Evolutionary conservation across 2,888 invertebrate species (phyloP), one percentile per base, ranked within the genome.

Genomic region (Taenaris catops): DNA sequence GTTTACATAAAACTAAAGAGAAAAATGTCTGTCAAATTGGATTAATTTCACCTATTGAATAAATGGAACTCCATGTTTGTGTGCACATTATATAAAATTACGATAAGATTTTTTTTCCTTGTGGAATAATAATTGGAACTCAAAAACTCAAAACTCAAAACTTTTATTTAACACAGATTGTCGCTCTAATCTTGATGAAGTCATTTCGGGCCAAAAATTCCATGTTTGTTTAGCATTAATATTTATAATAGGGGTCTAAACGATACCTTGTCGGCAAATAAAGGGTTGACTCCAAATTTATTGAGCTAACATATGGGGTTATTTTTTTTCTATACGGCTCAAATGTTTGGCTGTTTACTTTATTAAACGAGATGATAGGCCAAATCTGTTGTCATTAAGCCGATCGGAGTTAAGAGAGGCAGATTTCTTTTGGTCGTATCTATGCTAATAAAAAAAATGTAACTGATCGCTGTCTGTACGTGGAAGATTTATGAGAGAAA

Each of bases 211-310:
- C 57, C 60, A 62, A 65, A 70, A 70, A 59, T 69, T 62, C 61
- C 61, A 38, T 84, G 83, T 84, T 84, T 83, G 72, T 76, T 80
- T 76, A 80, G 70, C 80, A 80, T 84, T 84, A 75, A 79, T 80
- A 72, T 81, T n/a, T 70, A 81, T 84, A 84, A 83, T 81, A 52
- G 75, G 71, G 66, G 63, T 58, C 61, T 67, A 74, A 78, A 75
- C 71, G 75, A 66, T 53, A 39, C 64, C 61, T 55, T 61, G 58
- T 55, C 50, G 54, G 70, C 63, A 76, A 81, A 81, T 78, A 76
- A 83, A 83, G 27, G 34, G 36, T 37, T 44, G 50, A 52, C 32
- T 62, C 52, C 47, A 58, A 67, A 63, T 73, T 71, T 65, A 72
- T 74, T 71, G 65, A 58, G 53, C 58, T 49, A 68, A 69, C 81